Evolutionary conservation across 2,888 invertebrate species (phyloP).

Genomic region (Ophraella communa): DNA sequence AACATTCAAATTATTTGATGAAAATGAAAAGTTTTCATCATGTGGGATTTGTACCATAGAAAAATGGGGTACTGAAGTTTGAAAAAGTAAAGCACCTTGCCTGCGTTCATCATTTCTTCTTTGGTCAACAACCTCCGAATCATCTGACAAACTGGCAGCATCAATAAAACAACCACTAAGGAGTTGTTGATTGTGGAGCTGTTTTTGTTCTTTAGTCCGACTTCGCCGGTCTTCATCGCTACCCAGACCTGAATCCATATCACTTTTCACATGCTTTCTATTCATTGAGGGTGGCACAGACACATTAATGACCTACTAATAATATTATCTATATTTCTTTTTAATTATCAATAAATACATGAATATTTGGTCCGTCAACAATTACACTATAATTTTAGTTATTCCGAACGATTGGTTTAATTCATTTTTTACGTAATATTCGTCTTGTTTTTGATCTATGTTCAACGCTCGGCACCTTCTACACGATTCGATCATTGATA

Average conservation of each 20-base stretch:
- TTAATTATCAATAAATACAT: constrained; percentile 19
- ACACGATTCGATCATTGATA: constrained; percentile 15
- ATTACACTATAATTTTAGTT: constrained; percentile 5
- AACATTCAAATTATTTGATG: constrained; percentile 29
- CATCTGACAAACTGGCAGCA: constrained; percentile 77
- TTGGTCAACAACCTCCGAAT: constrained; percentile 62
- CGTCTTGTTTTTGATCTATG: background rate
- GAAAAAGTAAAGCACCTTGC: constrained; percentile 67
- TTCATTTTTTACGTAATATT: constrained; percentile 11
- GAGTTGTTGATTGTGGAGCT: constrained; percentile 56
- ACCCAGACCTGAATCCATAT: constrained; percentile 59
- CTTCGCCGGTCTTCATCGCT: constrained; percentile 58
- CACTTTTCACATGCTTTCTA: constrained; percentile 45
- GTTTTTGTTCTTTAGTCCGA: constrained; percentile 58
- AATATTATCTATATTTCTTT: constrained; percentile 26
- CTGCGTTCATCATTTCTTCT: constrained; percentile 66
- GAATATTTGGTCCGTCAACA: constrained; percentile 1
- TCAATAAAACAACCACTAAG: constrained; percentile 75
- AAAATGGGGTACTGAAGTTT: constrained; percentile 68
- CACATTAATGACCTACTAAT: constrained; percentile 41
- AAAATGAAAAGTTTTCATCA: constrained; percentile 32
- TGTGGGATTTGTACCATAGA: constrained; percentile 62
- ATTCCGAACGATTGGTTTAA: constrained; percentile 2
- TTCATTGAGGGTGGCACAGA: constrained; percentile 36
- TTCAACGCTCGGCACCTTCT: background rate